A percentile compares a stretch with the other conserved stretches of the same genome.
Evolutionary conservation across 1,140 invertebrate genomes (phyloP).

Genomic region (Drosophila melanogaster): Release_6_plus_ISO1_MT NT_033779.5:7727501-7728000

Average conservation of each 20-base stretch:
- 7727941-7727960: slow-evolving; percentile 91
- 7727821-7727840: slow-evolving; percentile 54
- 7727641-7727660: slow-evolving; percentile 69
- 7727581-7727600: slow-evolving; percentile 83
- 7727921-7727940: slow-evolving; percentile 89
- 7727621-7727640: slow-evolving; percentile 60
- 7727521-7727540: slow-evolving; percentile 80
- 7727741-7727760: slow-evolving; percentile 54
- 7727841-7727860: slow-evolving; percentile 71
- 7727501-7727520: slow-evolving; percentile 56
- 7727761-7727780: not conserved
- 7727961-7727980: slow-evolving; percentile 89
- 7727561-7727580: slow-evolving; percentile 75
- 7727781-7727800: no score
- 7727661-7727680: slow-evolving; percentile 62
- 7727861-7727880: slow-evolving; percentile 75
- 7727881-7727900: slow-evolving; percentile 87
- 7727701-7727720: slow-evolving; percentile 46
- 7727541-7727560: slow-evolving; percentile 81
- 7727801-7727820: no score
- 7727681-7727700: slow-evolving; percentile 66
- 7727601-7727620: slow-evolving; percentile 68
- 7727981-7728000: slow-evolving; percentile 89
- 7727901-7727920: slow-evolving; percentile 92
- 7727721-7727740: slow-evolving; percentile 29